Evolutionary conservation across 2,797 vertebrate genomes (phyloP).

Genomic region (Schizopygopsis pylzovi): DNA sequence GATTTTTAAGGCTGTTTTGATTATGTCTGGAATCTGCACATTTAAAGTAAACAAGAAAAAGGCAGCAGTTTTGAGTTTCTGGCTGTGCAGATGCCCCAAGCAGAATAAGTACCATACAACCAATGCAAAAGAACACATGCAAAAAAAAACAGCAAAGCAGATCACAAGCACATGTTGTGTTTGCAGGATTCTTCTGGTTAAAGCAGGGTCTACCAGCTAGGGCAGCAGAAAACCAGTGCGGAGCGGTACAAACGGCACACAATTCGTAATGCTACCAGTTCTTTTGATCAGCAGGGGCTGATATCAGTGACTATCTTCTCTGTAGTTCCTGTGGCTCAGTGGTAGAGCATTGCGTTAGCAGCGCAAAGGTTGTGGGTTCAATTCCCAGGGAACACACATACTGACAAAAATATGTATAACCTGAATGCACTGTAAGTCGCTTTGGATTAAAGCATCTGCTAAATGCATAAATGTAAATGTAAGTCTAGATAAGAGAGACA

Average conservation of each 20-base stretch:
- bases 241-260: neutral
- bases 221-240: neutral
- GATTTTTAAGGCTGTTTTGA: neutral
- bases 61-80: slow-evolving; percentile 1
- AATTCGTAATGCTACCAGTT: neutral
- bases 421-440: no score
- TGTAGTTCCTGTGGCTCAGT: no score
- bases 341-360: no score
- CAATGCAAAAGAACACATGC: slow-evolving; percentile 1
- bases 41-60: neutral
- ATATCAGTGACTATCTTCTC: neutral
- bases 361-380: no score
- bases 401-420: no score
- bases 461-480: no score
- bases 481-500: neutral
- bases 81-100: slow-evolving; percentile 8
- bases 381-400: no score
- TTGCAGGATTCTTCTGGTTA: slow-evolving; percentile 10
- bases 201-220: neutral
- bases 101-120: neutral
- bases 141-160: slow-evolving; percentile 14
- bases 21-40: neutral
- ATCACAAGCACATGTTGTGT: neutral
- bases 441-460: no score
- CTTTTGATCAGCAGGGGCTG: neutral